A percentile compares a stretch with the other conserved stretches of the same genome.
Evolutionary conservation across 2,888 invertebrate genomes (phyloP).

Genomic region (Thereva nobilitata): DNA sequence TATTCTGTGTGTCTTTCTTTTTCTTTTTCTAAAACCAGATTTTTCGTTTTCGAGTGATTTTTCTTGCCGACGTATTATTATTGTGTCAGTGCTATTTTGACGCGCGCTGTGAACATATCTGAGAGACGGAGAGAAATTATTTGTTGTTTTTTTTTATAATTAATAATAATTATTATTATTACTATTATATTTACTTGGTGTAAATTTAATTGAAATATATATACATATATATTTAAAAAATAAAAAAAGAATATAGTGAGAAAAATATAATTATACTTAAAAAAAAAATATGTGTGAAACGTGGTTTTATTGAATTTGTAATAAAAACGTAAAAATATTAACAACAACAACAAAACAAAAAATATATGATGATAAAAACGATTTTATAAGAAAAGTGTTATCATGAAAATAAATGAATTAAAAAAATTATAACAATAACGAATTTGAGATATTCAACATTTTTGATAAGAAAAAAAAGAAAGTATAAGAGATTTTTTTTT

Average conservation of each 20-base stretch:
- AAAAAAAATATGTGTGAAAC: not conserved
- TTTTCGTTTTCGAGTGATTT: constrained; percentile 50
- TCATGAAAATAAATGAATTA: no score
- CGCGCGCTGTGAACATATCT: constrained; percentile 58
- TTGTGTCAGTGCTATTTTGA: constrained; percentile 59
- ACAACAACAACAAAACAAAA: no score
- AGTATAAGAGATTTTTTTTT: constrained; percentile 2
- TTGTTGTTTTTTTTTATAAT: not conserved
- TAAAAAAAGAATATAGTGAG: not conserved
- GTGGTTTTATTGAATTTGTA: no score
- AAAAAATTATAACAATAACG: no score
- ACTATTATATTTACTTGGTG: not conserved
- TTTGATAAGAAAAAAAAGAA: not conserved
- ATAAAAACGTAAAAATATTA: no score
- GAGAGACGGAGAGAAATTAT: not conserved
- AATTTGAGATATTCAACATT: not conserved
- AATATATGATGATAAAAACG: no score
- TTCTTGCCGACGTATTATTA: constrained; percentile 52
- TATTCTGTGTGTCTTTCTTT: no score
- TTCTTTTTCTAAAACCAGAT: constrained; percentile 14
- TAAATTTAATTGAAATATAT: constrained; percentile 10
- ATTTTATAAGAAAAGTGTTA: no score
- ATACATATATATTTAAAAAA: not conserved
- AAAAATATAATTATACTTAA: not conserved
- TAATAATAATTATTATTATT: no score